Base-by-base conservation (phyloP, 2,797 vertebrate genomes). In the Anniella stebbinsi region DNA sequence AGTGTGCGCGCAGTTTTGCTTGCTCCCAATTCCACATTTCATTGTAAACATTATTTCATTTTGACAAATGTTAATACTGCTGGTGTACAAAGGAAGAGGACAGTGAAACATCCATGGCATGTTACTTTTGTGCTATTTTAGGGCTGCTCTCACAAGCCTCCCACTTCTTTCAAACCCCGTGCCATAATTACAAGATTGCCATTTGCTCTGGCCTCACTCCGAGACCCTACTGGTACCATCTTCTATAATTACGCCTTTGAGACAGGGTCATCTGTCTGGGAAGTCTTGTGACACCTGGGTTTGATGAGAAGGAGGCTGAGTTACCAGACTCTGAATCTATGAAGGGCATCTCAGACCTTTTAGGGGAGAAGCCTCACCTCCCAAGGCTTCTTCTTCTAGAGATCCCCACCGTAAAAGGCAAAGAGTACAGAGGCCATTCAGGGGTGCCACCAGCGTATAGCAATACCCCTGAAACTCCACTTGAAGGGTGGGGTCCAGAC, bases 121-220 rank as follows among this genome's bases (percentile, higher is more conserved):
- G 96, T 69, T 94, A 93, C 93, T 93, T 96, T 96, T 90, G 89
- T 93, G 91, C 66, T 2, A 67, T 33, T 93, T 93, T 84, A 86
- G 83, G 83, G 82, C 2, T 33, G 60, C 45, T 23, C 38, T 28
- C 76, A 33, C 66, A 86, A 28, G 89, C 88, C 91, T 96, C 92
- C 92, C 87, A 90, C 94, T 93, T 94, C 90, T 21, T 70, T 91
- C 93, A 93, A 82, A 93, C 96, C 73, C 36, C 23, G 18, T 75
- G 38, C 73, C 38, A 13, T 41, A 75, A 75, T 75, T 75, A 41
- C 38, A 75, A 75, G 73, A 25, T 41, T n/a, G 25, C 7, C 21
- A 25, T 9, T 25, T 17, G 70, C 36, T 75, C 21, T 75, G 73
- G 18, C 21, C 72, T 18, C 17, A 21, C 18, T 38, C 36, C 21